Base-by-base conservation (phyloP, 1,140 invertebrate species). In the Formica selysi region DNA sequence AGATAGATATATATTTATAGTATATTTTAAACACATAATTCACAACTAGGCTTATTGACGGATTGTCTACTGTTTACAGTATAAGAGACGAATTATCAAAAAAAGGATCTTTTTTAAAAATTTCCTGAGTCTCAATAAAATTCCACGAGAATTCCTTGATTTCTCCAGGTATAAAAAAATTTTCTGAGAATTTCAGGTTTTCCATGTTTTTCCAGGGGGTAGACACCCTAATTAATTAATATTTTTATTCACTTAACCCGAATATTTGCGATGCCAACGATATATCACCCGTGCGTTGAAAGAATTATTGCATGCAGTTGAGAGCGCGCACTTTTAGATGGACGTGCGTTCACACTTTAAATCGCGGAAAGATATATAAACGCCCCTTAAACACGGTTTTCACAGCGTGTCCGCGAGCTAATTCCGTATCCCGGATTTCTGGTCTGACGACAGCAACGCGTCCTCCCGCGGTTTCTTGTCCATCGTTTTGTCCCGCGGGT, bases 341-440 rank as follows among this genome's bases (percentile, higher is more conserved):
- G 44, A 44, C 44, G 32, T 67, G 68, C 32, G 61, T 57, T 22
- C 59, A 22, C 19, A 64, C 2, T 89, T 89, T 54, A 81, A 73
- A 73, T 38, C 54, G 79, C 67, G 32, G 68, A 83, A 83, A 83
- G 51, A 29, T 74, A 81, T 81, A 44, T 44, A 48, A 74, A 74
- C 68, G 16, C 64, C 26, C n/a, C 51, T 70, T 81, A 57, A 76
- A 22, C 62, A 67, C 54, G 26, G 36, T 92, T 91, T 91, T 76
- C 83, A 89, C 65, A 38, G 65, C 65, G 71, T 84, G 62, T 3
- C 80, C 65, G 62, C 67, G 73, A 61, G 91, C 92, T 93, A 93
- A 92, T 92, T 93, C 51, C 86, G 92, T 93, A 92, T 86, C 76
- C 92, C 92, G 92, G 92, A 92, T 93, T 93, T 93, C 91, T 91